Conservation (phyloP, 1,140 invertebrate genomes). For the Sipha flava region DNA sequence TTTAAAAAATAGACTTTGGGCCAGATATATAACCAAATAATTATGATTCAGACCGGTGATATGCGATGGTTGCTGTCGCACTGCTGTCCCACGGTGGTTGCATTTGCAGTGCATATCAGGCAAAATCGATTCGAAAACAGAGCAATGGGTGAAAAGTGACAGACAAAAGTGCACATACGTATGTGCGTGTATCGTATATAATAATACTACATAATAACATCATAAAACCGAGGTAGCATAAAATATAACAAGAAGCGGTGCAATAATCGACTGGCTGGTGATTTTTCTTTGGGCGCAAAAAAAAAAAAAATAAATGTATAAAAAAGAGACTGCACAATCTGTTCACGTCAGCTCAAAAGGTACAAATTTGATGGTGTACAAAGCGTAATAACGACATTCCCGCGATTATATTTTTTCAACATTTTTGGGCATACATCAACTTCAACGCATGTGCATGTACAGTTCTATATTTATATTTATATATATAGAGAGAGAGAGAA, state of each 20-base stretch:
- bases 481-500: neutral
- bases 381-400: slow-evolving; percentile 18
- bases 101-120: too few species aligned
- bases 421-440: slow-evolving; percentile 14
- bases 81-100: too few species aligned
- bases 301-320: neutral
- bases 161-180: too few species aligned
- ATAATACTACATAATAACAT: too few species aligned
- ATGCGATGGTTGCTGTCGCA: too few species aligned
- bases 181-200: too few species aligned
- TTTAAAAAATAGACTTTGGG: too few species aligned
- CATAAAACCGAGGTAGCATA: neutral
- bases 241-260: neutral
- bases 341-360: neutral
- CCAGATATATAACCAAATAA: too few species aligned
- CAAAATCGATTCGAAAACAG: too few species aligned
- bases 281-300: neutral
- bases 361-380: slow-evolving; percentile 21
- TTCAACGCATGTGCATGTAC: neutral
- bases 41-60: too few species aligned
- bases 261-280: neutral
- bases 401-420: slow-evolving; percentile 14
- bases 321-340: neutral
- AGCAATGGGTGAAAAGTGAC: too few species aligned
- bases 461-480: neutral